These are phyloP conservation scores for Antennarius striatus DNA, from an alignment of 2,113 vertebrate species.

Conservation along the genomic window DNA sequence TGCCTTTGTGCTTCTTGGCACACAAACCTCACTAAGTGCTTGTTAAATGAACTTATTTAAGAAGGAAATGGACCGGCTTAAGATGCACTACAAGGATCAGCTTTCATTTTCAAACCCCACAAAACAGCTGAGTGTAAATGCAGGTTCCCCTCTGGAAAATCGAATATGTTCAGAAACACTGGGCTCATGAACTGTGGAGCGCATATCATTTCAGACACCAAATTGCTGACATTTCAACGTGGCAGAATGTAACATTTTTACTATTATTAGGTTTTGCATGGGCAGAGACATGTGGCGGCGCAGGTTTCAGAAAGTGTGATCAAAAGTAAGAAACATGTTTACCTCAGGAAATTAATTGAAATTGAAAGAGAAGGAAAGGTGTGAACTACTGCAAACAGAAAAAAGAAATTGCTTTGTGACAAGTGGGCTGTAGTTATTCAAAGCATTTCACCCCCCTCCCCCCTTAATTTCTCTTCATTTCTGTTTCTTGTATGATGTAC, in stretches of 20 bases:
- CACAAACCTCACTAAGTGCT: slow-evolving; percentile 35
- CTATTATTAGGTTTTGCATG: slow-evolving; percentile 21
- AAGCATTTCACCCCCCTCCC: slow-evolving; percentile 43
- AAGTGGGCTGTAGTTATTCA: slow-evolving; percentile 61
- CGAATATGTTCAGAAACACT: slow-evolving; percentile 33
- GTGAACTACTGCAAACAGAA: slow-evolving; percentile 59
- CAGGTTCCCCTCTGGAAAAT: slow-evolving; percentile 32
- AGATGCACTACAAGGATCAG: slow-evolving; percentile 47
- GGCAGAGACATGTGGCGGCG: slow-evolving; percentile 25
- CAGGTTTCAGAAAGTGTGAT: slow-evolving; percentile 38
- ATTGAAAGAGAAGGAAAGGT: slow-evolving; percentile 32
- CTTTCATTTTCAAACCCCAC: slow-evolving; percentile 18
- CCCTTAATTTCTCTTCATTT: slow-evolving; percentile 23
- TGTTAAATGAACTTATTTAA: slow-evolving; percentile 58
- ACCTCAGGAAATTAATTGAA: slow-evolving; percentile 54
- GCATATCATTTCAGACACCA: slow-evolving; percentile 44
- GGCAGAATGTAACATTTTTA: slow-evolving; percentile 19
- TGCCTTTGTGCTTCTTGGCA: slow-evolving; percentile 52
- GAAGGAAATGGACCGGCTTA: slow-evolving; percentile 25
- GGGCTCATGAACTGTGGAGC: slow-evolving; percentile 38
- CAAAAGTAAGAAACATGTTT: slow-evolving; percentile 63
- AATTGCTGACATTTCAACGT: slow-evolving; percentile 56
- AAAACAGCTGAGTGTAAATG: slow-evolving; percentile 47
- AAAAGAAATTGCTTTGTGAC: slow-evolving; percentile 74
- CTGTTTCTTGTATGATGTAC: slow-evolving; percentile 63